Conservation (phyloP, 2,113 vertebrate genomes). For the Laticauda laticaudata region DNA sequence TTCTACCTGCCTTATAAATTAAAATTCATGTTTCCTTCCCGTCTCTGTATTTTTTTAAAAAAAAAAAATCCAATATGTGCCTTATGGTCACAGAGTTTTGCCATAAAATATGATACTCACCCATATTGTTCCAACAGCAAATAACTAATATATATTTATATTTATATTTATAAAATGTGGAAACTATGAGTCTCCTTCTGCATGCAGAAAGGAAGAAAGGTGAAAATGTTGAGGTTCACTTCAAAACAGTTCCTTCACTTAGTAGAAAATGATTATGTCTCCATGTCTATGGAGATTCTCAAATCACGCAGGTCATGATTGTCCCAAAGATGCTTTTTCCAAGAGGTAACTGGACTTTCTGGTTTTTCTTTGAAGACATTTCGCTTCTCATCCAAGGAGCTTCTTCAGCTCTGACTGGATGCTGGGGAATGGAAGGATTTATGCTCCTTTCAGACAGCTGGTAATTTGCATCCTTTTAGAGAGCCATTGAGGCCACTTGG, state of each 20-base stretch:
- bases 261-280: not conserved
- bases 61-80: slow-evolving; percentile 53
- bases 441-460: no score
- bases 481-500: no score
- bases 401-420: no score
- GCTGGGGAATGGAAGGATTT: no score
- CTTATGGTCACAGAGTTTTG: slow-evolving; percentile 43
- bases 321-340: no score
- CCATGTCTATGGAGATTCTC: no score
- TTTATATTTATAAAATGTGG: no score
- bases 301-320: no score
- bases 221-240: not conserved
- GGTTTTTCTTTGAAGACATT: no score
- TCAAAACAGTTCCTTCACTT: not conserved
- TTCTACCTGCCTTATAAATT: slow-evolving; percentile 86
- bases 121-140: not conserved
- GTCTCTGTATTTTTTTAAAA: slow-evolving; percentile 18
- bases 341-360: no score
- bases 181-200: not conserved
- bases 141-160: not conserved
- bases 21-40: slow-evolving; percentile 35
- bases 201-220: not conserved
- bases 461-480: no score
- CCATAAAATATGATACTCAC: not conserved
- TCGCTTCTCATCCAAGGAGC: no score